Conservation (phyloP, 2,888 invertebrate species). For the Nemurella pictetii region DNA sequence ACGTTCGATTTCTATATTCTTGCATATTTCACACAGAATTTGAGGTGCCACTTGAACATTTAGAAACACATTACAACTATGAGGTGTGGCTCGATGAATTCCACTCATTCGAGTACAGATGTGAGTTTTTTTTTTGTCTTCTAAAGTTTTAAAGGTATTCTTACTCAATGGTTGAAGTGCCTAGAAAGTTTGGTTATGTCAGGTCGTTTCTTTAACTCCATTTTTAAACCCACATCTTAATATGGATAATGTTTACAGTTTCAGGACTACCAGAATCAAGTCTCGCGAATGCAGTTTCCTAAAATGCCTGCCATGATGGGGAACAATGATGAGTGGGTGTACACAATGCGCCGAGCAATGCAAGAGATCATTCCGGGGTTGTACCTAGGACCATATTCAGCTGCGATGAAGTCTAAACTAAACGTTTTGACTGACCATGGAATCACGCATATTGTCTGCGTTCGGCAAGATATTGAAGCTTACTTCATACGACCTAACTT, state of each 20-base stretch:
- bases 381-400: slow-evolving; percentile 66
- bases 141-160: too few species aligned
- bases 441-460: slow-evolving; percentile 70
- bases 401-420: slow-evolving; percentile 61
- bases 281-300: slow-evolving; percentile 35
- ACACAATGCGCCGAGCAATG: slow-evolving; percentile 53
- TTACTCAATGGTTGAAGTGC: background rate
- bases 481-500: slow-evolving; percentile 66
- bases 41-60: background rate
- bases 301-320: slow-evolving; percentile 30
- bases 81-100: background rate
- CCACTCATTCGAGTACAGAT: background rate
- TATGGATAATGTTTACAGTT: too few species aligned
- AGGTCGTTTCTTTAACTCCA: background rate
- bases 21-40: background rate
- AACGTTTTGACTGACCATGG: slow-evolving; percentile 57
- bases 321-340: slow-evolving; percentile 48
- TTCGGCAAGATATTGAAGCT: slow-evolving; percentile 64
- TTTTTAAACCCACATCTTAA: background rate
- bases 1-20: background rate
- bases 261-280: slow-evolving; percentile 13
- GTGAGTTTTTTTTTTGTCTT: background rate
- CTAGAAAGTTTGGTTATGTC: background rate
- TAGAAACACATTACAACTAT: background rate
- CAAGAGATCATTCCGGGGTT: slow-evolving; percentile 69